Evolutionary conservation across 2,888 invertebrate species (phyloP).

Genomic region (Pocota personata): DNA sequence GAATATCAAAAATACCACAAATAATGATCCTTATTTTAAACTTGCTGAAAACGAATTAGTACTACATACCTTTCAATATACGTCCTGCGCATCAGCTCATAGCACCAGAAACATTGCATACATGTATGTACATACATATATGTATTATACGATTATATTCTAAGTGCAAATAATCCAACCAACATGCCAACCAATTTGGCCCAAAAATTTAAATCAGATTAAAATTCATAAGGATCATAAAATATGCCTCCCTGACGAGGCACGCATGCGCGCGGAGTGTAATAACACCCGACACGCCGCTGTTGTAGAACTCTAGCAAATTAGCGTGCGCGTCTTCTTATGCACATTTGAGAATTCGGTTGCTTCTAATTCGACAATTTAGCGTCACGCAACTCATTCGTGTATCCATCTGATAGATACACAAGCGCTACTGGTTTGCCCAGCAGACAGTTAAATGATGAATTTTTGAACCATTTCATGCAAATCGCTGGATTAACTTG

Average conservation of each 20-base stretch:
- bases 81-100: too few species aligned
- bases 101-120: too few species aligned
- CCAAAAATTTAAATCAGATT: not conserved
- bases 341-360: not conserved
- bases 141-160: not conserved
- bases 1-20: too few species aligned
- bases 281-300: not conserved
- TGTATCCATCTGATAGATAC: constrained; percentile 18
- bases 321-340: constrained; percentile 30
- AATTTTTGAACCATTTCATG: constrained; percentile 44
- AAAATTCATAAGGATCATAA: constrained; percentile 38
- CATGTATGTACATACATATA: too few species aligned
- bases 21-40: too few species aligned
- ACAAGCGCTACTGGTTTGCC: constrained; percentile 54
- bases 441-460: constrained; percentile 55
- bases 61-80: too few species aligned
- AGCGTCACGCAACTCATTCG: constrained; percentile 44
- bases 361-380: constrained; percentile 47
- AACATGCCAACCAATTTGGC: constrained; percentile 12
- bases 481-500: constrained; percentile 47
- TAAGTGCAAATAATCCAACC: not conserved
- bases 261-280: not conserved
- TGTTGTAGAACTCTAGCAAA: not conserved
- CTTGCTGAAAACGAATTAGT: too few species aligned
- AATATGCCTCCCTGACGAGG: not conserved